Percentiles rank a stretch among this genome's conserved stretches.
Conservation (phyloP, 23 tunicate genomes). For the Styela clava region DNA sequence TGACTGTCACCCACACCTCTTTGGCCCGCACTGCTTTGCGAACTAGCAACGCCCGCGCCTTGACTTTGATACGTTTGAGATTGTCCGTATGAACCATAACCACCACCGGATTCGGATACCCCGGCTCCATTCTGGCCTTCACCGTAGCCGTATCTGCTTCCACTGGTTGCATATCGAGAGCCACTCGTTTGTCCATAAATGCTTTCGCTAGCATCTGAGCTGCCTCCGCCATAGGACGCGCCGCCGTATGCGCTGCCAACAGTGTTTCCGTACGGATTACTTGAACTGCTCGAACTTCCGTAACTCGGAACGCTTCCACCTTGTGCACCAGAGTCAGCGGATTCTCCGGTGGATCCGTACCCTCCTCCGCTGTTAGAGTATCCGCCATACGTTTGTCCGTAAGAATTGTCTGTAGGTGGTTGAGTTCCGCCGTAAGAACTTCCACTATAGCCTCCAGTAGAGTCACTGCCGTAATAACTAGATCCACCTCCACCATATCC, state of each 20-base stretch:
- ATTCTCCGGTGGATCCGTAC: too few species aligned
- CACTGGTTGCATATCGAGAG: conserved; percentile 10
- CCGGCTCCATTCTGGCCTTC: background rate
- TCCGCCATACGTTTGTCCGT: conserved; percentile 4
- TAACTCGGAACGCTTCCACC: background rate
- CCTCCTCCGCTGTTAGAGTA: background rate
- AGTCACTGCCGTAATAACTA: conserved; percentile 1
- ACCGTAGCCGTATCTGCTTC: background rate
- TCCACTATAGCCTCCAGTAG: background rate
- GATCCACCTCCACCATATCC: conserved; percentile 1
- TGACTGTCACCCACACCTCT: too few species aligned
- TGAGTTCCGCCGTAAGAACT: background rate
- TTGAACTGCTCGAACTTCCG: background rate
- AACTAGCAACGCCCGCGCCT: background rate
- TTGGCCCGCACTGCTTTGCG: background rate
- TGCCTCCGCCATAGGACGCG: background rate
- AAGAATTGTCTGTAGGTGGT: background rate
- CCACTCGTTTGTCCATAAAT: conserved; percentile 1
- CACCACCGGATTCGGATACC: too few species aligned
- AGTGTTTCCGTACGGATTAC: background rate
- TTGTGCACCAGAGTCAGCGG: conserved; percentile 4
- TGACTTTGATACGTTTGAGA: background rate
- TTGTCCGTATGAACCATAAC: background rate
- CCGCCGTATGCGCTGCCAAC: background rate
- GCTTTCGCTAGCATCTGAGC: background rate